Evolutionary conservation across 2,888 invertebrate genomes (phyloP).

Genomic region (Apodemia hepburni): DNA sequence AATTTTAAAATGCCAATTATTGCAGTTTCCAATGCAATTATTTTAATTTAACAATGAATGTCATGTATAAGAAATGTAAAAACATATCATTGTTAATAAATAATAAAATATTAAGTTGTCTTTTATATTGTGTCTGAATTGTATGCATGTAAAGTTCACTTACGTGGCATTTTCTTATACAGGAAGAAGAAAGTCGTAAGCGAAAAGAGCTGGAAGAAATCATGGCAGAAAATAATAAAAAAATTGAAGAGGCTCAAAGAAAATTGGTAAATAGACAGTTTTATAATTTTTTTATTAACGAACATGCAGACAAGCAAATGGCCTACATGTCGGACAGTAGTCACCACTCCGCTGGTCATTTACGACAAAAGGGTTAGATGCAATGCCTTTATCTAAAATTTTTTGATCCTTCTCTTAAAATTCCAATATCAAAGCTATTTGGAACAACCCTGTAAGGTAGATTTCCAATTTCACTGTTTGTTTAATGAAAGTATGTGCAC

Average conservation of each 20-base stretch:
- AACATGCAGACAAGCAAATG: too few species aligned
- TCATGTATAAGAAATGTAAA: slow-evolving; percentile 3
- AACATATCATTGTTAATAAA: slow-evolving; percentile 11
- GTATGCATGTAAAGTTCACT: slow-evolving; percentile 38
- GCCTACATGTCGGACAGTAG: too few species aligned
- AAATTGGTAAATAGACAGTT: slow-evolving; percentile 88
- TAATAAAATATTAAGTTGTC: slow-evolving; percentile 23
- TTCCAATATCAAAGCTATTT: too few species aligned
- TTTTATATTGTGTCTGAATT: slow-evolving; percentile 32
- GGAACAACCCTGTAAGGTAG: too few species aligned
- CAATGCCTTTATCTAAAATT: too few species aligned
- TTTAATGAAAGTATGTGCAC: too few species aligned
- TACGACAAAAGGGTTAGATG: too few species aligned
- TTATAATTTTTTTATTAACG: too few species aligned
- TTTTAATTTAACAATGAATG: neutral
- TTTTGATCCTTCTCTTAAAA: too few species aligned
- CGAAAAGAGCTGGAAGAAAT: slow-evolving; percentile 97
- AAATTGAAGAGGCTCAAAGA: slow-evolving; percentile 97
- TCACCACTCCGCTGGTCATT: too few species aligned
- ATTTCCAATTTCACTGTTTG: too few species aligned
- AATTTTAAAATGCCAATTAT: neutral
- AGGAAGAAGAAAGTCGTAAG: slow-evolving; percentile 98
- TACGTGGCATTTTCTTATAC: slow-evolving; percentile 82
- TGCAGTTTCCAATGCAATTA: neutral
- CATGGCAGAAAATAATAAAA: slow-evolving; percentile 98